phyloP scores from a whole-genome alignment of 1,140 invertebrate genomes.

The Drosophila gunungcola region DNA sequence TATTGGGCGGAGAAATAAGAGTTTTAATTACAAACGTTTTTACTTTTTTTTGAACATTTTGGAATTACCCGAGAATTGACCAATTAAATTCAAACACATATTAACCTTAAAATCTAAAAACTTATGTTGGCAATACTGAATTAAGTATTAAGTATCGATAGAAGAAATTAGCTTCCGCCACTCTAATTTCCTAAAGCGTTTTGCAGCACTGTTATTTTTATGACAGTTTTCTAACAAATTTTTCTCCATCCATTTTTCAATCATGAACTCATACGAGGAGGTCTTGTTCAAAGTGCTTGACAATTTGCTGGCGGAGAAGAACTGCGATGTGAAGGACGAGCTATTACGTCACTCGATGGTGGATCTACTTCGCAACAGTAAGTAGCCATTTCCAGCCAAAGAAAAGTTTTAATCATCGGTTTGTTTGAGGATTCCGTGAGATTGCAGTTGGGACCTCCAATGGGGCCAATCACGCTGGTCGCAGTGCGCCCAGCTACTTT shows the following conservation, averaged over 20 bases:
- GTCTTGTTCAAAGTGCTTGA: conserved; percentile 20
- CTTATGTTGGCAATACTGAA: background rate
- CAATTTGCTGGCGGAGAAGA: conserved; percentile 13
- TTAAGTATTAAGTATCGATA: background rate
- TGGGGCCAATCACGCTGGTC: conserved; percentile 36
- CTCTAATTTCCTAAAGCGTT: background rate
- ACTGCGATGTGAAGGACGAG: background rate
- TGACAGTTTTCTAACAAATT: background rate
- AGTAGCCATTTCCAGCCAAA: conserved; percentile 9
- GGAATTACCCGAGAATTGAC: too few species aligned
- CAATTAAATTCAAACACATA: too few species aligned
- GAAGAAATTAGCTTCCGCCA: background rate
- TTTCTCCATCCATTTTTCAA: background rate
- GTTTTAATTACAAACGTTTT: too few species aligned
- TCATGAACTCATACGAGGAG: conserved; percentile 41
- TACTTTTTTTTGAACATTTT: too few species aligned
- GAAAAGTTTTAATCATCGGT: background rate
- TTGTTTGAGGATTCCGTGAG: conserved; percentile 19
- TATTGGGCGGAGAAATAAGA: too few species aligned
- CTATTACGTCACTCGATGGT: conserved; percentile 11
- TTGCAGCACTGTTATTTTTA: background rate
- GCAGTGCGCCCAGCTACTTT: conserved; percentile 35
- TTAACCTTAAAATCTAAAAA: background rate
- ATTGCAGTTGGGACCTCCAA: conserved; percentile 20
- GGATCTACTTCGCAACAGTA: conserved; percentile 23